phyloP scores from a whole-genome alignment of 2,888 invertebrate species.

The Gandaritis pyraliata region DNA sequence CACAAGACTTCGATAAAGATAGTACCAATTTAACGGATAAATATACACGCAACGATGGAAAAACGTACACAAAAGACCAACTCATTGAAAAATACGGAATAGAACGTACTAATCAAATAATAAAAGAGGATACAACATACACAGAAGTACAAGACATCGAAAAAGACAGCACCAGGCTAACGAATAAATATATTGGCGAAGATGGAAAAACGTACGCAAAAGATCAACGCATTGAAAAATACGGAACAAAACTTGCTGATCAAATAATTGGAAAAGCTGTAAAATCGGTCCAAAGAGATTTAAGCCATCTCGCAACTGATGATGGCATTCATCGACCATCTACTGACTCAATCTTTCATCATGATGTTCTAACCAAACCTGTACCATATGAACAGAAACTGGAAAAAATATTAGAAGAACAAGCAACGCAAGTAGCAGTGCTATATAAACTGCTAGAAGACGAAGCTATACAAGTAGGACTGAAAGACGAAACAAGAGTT shows the following conservation, averaged over 20 bases:
- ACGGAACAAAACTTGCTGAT: neutral
- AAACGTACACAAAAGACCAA: neutral
- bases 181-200: neutral
- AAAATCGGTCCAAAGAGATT: neutral
- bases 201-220: neutral
- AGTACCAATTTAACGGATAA: too few species aligned
- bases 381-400: slow-evolving; percentile 11
- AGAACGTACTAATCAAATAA: neutral
- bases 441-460: slow-evolving; percentile 8
- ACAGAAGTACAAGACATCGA: slow-evolving; percentile 1
- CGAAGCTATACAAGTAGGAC: slow-evolving; percentile 7
- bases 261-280: neutral
- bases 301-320: neutral
- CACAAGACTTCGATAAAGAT: too few species aligned
- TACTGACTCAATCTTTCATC: slow-evolving; percentile 22
- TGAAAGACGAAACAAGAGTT: slow-evolving; percentile 1
- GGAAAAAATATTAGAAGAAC: slow-evolving; percentile 23
- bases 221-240: slow-evolving; percentile 1
- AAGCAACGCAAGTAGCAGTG: slow-evolving; percentile 1
- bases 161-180: neutral
- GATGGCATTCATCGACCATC: slow-evolving; percentile 5
- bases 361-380: slow-evolving; percentile 13
- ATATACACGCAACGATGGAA: neutral
- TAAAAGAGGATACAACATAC: neutral
- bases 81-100: neutral